Evolutionary conservation across 2,113 vertebrate species (phyloP).

Genomic region (Merops nubicus): DNA sequence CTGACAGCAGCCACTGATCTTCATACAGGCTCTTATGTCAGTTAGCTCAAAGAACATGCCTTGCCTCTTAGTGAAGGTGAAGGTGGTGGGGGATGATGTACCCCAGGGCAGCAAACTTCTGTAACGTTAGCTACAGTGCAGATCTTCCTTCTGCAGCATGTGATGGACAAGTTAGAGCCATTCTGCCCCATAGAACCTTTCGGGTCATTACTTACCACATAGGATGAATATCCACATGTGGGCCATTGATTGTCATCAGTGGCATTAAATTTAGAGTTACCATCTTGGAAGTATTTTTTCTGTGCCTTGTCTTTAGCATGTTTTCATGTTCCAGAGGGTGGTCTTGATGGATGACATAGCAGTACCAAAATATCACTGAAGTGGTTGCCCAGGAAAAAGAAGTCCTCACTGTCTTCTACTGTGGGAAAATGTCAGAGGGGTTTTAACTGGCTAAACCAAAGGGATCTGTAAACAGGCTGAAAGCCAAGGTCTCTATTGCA

Average conservation of each 20-base stretch:
- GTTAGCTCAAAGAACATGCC: background rate
- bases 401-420: background rate
- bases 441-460: background rate
- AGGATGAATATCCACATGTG: background rate
- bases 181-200: background rate
- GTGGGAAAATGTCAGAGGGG: background rate
- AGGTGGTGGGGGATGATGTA: rapidly evolving
- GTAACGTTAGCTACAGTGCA: rapidly evolving
- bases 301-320: background rate
- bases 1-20: rapidly evolving
- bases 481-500: background rate
- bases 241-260: rapidly evolving
- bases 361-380: background rate
- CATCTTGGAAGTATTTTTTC: background rate
- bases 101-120: background rate
- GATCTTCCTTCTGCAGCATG: background rate
- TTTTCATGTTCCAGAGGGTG: background rate
- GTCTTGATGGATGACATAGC: background rate
- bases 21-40: background rate
- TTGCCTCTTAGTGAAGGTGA: background rate
- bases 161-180: background rate
- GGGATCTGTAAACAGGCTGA: background rate
- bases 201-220: rapidly evolving
- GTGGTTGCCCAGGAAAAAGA: background rate
- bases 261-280: background rate